Evolutionary conservation across 2,888 invertebrate genomes (phyloP).

Genomic region (Chrysolina haemoptera): DNA sequence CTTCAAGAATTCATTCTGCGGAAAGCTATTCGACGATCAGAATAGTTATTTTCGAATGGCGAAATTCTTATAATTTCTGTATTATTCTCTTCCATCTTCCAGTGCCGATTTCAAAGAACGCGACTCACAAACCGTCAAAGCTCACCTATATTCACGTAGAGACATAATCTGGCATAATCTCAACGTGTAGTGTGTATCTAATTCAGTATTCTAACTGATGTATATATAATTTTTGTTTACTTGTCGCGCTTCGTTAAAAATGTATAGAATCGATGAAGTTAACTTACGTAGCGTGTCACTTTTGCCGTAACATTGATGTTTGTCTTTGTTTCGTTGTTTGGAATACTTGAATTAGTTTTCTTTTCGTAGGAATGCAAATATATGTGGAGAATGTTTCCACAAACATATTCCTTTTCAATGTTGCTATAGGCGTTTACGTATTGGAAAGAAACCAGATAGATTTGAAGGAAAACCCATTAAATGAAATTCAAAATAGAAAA

Average conservation of each 20-base stretch:
- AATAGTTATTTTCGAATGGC: no score
- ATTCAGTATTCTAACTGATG: constrained; percentile 22
- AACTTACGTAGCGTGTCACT: constrained; percentile 13
- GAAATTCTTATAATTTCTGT: no score
- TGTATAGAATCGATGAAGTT: constrained; percentile 21
- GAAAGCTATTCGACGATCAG: no score
- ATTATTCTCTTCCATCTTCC: background rate
- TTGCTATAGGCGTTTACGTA: no score
- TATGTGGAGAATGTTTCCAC: background rate
- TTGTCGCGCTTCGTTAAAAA: constrained; percentile 13
- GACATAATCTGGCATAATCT: constrained; percentile 2
- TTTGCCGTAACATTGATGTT: background rate
- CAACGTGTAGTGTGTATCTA: background rate
- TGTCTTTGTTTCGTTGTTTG: constrained; percentile 14
- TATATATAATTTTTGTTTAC: constrained; percentile 20
- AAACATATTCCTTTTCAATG: no score
- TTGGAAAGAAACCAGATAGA: no score
- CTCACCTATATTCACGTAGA: background rate
- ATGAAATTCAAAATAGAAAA: no score
- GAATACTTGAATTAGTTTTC: background rate
- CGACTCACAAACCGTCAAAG: background rate
- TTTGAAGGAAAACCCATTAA: no score
- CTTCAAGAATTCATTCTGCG: no score
- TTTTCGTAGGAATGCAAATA: background rate
- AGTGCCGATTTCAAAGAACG: background rate